Evolutionary conservation across 2,888 invertebrate genomes (phyloP), one percentile per base, ranked within the genome.

Genomic region (Pristionchus entomophagus): DNA sequence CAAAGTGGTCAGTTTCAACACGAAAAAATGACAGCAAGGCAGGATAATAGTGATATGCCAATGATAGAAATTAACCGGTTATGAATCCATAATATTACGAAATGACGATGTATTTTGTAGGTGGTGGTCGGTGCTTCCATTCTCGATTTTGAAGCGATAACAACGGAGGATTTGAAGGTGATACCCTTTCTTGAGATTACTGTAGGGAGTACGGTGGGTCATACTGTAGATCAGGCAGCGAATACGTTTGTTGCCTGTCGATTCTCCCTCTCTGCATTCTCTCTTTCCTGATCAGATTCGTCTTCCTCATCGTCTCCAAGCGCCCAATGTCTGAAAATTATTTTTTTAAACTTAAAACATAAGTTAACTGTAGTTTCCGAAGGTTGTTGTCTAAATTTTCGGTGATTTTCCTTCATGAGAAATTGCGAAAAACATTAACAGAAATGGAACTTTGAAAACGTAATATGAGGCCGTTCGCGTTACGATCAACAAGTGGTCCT

Each of bases 211-310:
- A 62, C 29, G 38, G 96, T 93, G 94, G 94, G 32, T 94, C 94
- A 86, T 95, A 96, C 49, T 94, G 95, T 73, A 95, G 95, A 91
- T 95, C 95, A 86, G 96, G 95, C 8, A 97, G 98, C 14, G 98
- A 84, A 84, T 17, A 65, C 65, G 22, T 59, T 59, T 4, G n/a
- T n/a, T n/a, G 82, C 51, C 82, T 49, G 32, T 51, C 59, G 29
- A 17, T 32, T 59, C 26, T 82, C 82, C n/a, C 12, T 38, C 45
- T 56, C 41, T 4, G 38, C 17, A 8, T 51, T 35, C 29, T 29
- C 51, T 80, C 78, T 6, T 32, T 51, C 51, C 10, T 26, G 82
- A 22, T 59, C 26, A 26, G 32, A 32, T 1, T 82, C 82, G 2
- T 62, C 62, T 5, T 85, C 85, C 14, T 85, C 85, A 5, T 85